Base-by-base conservation (phyloP, 2,797 vertebrate genomes). In the Urophycis tenuis region DNA sequence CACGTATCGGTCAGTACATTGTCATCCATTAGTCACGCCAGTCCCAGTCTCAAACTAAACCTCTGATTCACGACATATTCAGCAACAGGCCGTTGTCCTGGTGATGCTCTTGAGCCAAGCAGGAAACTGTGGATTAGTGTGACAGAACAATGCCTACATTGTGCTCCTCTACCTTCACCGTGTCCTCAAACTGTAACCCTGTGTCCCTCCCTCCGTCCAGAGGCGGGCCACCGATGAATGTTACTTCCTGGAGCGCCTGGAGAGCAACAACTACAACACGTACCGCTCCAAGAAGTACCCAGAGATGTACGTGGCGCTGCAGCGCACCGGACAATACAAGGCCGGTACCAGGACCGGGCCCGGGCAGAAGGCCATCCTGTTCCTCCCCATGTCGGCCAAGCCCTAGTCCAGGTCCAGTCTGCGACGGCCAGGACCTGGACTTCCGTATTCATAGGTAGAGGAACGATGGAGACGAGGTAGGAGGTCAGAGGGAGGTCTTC, bases 201-300 rank as follows among this genome's bases (percentile, higher is more conserved):
- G n/a, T 22, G 14, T 74, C 53, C 41, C 25, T 80, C 5, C 79
- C 15, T 74, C 81, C 71, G 30, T 78, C 92, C 87, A 99, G 98
- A 98, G 94, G 92, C 94, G 93, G 4, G 89, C 93, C 29, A 99
- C 97, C 1, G 97, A 99, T 0, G 98, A 99, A 88, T 98, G 97
- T 87, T 92, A 98, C 92, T 99, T 99, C 89, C 88, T 96, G 32
- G 98, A 99, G 88, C 94, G 94, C 2, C 85, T 99, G 34, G 97
- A 99, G 89, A 93, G 96, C 73, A 99, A 99, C 92, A 99, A 98
- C 93, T 99, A 99, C 91, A 99, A 99, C 90, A 99, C 97, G 15
- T 99, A 99, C 87, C 95, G 95, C 69, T 99, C 97, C 35, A 92
- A 95, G 84, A 99, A 98, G 88, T 96, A 97, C 82, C 94, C 95